A percentile compares a stretch with the other conserved stretches of the same genome.
These are phyloP conservation scores for Lepidurus arcticus DNA, from an alignment of 1,140 invertebrate species.

Conservation along the genomic window DNA sequence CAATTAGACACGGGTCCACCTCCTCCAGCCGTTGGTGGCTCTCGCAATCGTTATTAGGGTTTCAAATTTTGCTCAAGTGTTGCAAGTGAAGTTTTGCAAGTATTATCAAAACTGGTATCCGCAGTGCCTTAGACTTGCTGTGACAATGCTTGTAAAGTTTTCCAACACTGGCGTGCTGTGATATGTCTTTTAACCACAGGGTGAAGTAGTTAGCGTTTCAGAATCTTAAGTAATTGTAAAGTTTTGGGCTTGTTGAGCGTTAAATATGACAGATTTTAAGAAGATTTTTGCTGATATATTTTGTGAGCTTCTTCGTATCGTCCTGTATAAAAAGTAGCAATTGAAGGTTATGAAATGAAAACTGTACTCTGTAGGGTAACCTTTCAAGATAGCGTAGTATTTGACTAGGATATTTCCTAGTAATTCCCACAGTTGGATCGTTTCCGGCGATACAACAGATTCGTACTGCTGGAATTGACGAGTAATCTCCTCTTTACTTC, in stretches of 20 bases:
- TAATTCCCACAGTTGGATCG: background rate
- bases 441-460: background rate
- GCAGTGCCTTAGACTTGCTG: slow-evolving; percentile 1
- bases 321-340: background rate
- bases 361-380: background rate
- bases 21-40: background rate
- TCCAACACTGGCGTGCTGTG: background rate
- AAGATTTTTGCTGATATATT: slow-evolving; percentile 3
- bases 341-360: no score
- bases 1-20: background rate
- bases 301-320: slow-evolving; percentile 8
- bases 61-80: background rate
- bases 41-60: background rate
- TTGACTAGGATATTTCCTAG: background rate
- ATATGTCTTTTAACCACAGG: background rate
- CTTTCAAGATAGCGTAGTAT: background rate
- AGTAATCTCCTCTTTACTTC: background rate
- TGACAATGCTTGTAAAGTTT: background rate
- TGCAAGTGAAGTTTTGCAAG: background rate
- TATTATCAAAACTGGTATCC: slow-evolving; percentile 1
- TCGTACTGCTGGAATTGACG: background rate
- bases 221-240: background rate
- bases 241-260: background rate
- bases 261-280: background rate
- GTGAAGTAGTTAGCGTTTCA: background rate